Evolutionary conservation across 2,888 invertebrate species (phyloP), one percentile per base, ranked within the genome.

Genomic region (Shargacucullia verbasci): DNA sequence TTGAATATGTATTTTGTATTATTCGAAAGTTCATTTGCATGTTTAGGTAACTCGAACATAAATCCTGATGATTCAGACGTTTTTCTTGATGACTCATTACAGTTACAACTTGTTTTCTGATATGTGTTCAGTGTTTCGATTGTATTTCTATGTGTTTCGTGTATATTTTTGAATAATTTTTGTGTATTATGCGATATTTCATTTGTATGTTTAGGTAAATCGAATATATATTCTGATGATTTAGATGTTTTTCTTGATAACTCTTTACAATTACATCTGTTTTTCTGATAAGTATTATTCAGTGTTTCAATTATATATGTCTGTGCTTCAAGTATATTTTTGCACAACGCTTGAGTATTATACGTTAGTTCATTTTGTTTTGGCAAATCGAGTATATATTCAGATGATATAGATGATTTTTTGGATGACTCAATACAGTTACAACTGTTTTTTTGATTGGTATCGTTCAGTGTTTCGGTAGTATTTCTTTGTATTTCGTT

Each of bases 131-230:
- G 2, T 33, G 39, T 33, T 40, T 48, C 31, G 10, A 40, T 13
- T 0, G 33, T 33, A 25, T 34, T 13, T 20, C 12, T n/a, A 2
- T 48, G 48, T 20, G 25, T 15, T 12, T 39, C 20, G 33, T 39
- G 6, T 12, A 39, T 15, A 12, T 27, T 48, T 33, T 48, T 48
- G n/a, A 38, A 31, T 39, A 48, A 15, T 29, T 48, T 29, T 10
- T 38, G 38, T 12, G 47, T 20, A 31, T 39, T 31, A 4, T 29
- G 13, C 8, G 37, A 13, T 37, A 25, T 25, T 11, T 46, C 46
- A 29, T 38, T 11, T 11, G 12, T 20, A 8, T 37, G 14, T 29
- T 37, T 8, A 6, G 27, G 11, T 15, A 47, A 15, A 7, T 38
- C 29, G 0, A 47, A 29, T 38, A 38, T 9, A 15, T 41, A 48